These are phyloP conservation scores for Unio pictorum DNA, from an alignment of 2,888 invertebrate species.

Conservation along the genomic window DNA sequence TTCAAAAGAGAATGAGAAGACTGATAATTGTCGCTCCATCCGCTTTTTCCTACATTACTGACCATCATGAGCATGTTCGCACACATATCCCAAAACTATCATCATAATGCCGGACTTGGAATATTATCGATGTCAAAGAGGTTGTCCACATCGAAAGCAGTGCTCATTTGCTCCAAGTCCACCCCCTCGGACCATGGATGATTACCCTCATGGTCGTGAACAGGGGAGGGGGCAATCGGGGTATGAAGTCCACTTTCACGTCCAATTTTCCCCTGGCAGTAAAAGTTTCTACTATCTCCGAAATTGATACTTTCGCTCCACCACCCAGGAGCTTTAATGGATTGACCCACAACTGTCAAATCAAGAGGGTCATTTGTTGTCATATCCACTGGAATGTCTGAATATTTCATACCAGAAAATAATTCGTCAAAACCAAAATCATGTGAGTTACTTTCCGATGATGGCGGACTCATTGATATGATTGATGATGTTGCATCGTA, in stretches of 20 bases:
- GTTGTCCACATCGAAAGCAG: slow-evolving; percentile 67
- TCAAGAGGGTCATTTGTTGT: slow-evolving; percentile 51
- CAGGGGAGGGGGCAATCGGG: slow-evolving; percentile 57
- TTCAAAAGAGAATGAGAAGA: no score
- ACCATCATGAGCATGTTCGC: no score
- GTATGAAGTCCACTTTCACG: slow-evolving; percentile 54
- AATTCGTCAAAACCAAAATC: slow-evolving; percentile 66
- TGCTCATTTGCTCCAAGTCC: slow-evolving; percentile 55
- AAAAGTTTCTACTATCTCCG: slow-evolving; percentile 17
- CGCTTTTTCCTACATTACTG: no score
- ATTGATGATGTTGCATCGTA: slow-evolving; percentile 52
- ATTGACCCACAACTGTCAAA: slow-evolving; percentile 66
- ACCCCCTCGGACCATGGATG: slow-evolving; percentile 63
- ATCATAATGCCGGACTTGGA: slow-evolving; percentile 51
- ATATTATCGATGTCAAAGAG: slow-evolving; percentile 66
- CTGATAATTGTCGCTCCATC: no score
- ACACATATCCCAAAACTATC: slow-evolving; percentile 7
- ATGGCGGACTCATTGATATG: slow-evolving; percentile 64
- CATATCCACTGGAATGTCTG: slow-evolving; percentile 63
- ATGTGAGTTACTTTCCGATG: slow-evolving; percentile 65
- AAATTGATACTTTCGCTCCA: slow-evolving; percentile 61
- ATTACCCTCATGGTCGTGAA: slow-evolving; percentile 41
- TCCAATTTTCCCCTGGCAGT: no score
- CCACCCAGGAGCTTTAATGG: slow-evolving; percentile 70
- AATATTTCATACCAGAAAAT: slow-evolving; percentile 14